phyloP scores from a whole-genome alignment of 2,797 vertebrate genomes.

The Numenius phaeopus region DNA sequence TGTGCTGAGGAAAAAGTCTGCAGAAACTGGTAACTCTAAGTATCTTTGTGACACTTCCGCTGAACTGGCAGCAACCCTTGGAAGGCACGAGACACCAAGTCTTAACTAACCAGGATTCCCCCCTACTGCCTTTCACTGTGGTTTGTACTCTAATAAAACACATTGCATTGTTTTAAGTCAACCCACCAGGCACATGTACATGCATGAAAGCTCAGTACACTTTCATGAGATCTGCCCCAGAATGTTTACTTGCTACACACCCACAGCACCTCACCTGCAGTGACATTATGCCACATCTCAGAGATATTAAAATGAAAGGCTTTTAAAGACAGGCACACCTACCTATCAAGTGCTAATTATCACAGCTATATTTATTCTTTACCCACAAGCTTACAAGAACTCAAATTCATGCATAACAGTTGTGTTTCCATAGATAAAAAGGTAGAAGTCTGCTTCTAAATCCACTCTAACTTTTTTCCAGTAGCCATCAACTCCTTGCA shows the following conservation, averaged over 20 bases:
- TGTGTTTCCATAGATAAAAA: not conserved
- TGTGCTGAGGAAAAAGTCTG: not conserved
- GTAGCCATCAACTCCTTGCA: not conserved
- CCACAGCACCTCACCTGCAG: not conserved
- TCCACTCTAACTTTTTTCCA: not conserved
- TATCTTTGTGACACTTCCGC: not conserved
- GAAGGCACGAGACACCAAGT: not conserved
- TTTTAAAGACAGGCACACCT: not conserved
- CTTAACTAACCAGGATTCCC: not conserved
- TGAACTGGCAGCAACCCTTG: not conserved
- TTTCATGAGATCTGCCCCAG: not conserved
- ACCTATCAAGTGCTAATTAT: not conserved
- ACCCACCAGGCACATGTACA: not conserved
- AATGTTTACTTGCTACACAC: not conserved
- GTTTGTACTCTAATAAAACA: not conserved
- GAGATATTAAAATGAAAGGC: not conserved
- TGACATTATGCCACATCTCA: not conserved
- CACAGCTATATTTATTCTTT: not conserved
- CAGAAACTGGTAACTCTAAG: not conserved
- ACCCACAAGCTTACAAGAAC: not conserved
- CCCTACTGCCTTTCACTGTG: not conserved
- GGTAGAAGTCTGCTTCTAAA: not conserved
- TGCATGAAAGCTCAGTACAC: fast-evolving
- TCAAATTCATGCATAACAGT: not conserved
- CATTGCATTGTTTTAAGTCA: not conserved